Percentiles rank a stretch among this genome's conserved stretches.
These are phyloP conservation scores for Sus cebifrons DNA, from an alignment of 2,797 vertebrate genomes.

Conservation along the genomic window DNA sequence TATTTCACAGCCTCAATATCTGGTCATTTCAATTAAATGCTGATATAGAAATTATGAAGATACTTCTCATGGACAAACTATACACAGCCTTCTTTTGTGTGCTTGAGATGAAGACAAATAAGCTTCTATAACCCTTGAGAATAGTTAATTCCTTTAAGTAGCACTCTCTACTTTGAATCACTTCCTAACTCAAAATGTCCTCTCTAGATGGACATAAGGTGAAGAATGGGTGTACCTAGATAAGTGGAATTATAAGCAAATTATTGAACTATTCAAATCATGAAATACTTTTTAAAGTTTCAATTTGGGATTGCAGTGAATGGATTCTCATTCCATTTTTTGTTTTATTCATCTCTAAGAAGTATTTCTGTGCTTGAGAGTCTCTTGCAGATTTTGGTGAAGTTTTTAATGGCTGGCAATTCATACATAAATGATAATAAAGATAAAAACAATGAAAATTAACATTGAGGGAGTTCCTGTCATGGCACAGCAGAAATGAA, in stretches of 20 bases:
- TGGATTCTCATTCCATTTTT: conserved; percentile 2
- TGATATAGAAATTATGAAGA: conserved; percentile 10
- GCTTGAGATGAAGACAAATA: neutral
- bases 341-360: neutral
- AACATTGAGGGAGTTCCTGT: neutral
- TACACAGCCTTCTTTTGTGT: neutral
- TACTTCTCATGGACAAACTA: neutral
- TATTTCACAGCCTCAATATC: neutral
- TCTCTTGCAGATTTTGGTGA: neutral
- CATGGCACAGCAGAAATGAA: too few relatives aligned
- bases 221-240: neutral
- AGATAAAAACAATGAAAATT: neutral
- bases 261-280: conserved; percentile 2
- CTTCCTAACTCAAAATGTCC: neutral
- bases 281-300: conserved; percentile 18
- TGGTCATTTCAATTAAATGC: neutral
- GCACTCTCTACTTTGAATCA: neutral
- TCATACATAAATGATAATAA: neutral
- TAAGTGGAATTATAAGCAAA: neutral
- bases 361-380: neutral
- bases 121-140: neutral
- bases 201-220: neutral
- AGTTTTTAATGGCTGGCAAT: neutral
- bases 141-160: neutral
- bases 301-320: neutral